A percentile compares a stretch with the other conserved stretches of the same genome.
Evolutionary conservation across 1,140 invertebrate genomes (phyloP).

Genomic region (Drosophila repleta): DNA sequence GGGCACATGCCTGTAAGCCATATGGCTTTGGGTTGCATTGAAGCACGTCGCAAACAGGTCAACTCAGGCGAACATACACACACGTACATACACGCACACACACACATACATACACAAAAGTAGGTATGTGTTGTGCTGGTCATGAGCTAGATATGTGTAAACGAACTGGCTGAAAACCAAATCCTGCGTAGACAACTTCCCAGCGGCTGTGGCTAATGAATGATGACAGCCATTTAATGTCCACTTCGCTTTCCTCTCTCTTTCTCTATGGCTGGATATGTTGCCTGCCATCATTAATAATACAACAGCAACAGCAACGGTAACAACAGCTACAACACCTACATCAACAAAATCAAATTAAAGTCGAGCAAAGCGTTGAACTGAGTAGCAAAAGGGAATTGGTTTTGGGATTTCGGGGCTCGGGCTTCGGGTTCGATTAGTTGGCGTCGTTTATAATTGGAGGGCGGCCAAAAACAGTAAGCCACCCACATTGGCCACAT

Average conservation of each 20-base stretch:
- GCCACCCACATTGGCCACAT: constrained; percentile 62
- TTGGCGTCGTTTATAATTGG: constrained; percentile 41
- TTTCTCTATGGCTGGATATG: background rate
- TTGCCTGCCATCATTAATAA: constrained; percentile 66
- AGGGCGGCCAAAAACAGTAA: constrained; percentile 26
- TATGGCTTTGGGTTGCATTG: constrained; percentile 22
- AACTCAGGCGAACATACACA: constrained; percentile 8
- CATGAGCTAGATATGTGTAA: constrained; percentile 62
- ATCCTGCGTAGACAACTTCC: constrained; percentile 60
- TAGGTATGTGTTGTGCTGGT: constrained; percentile 35
- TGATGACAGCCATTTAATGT: constrained; percentile 78
- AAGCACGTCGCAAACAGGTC: constrained; percentile 25
- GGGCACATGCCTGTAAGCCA: constrained; percentile 16
- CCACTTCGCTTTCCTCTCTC: constrained; percentile 5
- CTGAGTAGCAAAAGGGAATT: background rate
- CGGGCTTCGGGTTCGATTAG: constrained; percentile 8
- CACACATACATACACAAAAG: constrained; percentile 1
- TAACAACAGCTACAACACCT: constrained; percentile 46
- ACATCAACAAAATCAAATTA: constrained; percentile 76
- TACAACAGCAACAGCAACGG: constrained; percentile 38
- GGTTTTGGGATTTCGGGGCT: constrained; percentile 1
- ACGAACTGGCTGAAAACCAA: constrained; percentile 52
- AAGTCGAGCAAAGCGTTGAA: constrained; percentile 37
- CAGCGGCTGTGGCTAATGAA: constrained; percentile 75
- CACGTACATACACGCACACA: constrained; percentile 7